These are phyloP conservation scores for Cremastinae sp. DNA, from an alignment of 2,888 invertebrate genomes.

Conservation along the genomic window DNA sequence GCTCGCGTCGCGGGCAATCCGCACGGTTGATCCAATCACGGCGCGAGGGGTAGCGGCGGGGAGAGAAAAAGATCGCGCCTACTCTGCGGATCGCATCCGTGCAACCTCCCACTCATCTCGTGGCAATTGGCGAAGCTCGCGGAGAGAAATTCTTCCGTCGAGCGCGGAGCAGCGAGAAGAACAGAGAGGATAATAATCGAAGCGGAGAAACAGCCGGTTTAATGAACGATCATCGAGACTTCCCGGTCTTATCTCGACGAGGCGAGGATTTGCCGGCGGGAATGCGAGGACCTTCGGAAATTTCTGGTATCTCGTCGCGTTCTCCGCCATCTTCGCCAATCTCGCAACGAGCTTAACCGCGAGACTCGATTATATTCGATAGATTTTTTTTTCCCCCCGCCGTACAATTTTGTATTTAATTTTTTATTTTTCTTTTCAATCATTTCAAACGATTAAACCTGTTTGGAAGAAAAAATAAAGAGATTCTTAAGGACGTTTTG, in stretches of 20 bases:
- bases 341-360: too few species aligned
- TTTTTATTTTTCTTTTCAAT: too few species aligned
- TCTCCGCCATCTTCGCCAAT: slow-evolving; percentile 36
- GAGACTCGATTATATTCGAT: background rate
- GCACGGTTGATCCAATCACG: slow-evolving; percentile 51
- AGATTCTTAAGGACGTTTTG: background rate
- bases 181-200: slow-evolving; percentile 13
- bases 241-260: slow-evolving; percentile 56
- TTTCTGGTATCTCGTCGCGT: slow-evolving; percentile 25
- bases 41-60: slow-evolving; percentile 9
- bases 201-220: slow-evolving; percentile 58
- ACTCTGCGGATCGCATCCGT: slow-evolving; percentile 53
- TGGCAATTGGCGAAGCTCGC: slow-evolving; percentile 10
- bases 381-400: background rate
- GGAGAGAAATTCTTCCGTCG: slow-evolving; percentile 25
- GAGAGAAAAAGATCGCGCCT: slow-evolving; percentile 42
- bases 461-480: background rate
- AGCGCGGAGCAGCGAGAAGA: too few species aligned
- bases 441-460: too few species aligned
- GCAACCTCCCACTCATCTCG: slow-evolving; percentile 54
- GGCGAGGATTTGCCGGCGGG: slow-evolving; percentile 25
- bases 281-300: slow-evolving; percentile 46
- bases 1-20: slow-evolving; percentile 52
- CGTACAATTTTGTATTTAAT: background rate
- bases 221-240: slow-evolving; percentile 60